Evolutionary conservation across 2,888 invertebrate species (phyloP).

Genomic region (Achlya flavicornis): DNA sequence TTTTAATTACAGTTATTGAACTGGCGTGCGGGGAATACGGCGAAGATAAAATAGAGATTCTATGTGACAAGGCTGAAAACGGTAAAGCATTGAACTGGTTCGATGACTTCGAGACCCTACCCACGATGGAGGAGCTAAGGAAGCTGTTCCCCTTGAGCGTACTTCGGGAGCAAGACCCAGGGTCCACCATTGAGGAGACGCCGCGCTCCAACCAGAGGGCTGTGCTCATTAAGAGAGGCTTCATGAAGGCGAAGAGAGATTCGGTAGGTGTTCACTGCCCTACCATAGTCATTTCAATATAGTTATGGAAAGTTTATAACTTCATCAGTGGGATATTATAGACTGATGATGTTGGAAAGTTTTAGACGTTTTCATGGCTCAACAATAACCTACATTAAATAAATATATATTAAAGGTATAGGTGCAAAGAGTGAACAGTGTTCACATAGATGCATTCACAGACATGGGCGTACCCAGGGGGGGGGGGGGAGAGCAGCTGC

Average conservation of each 20-base stretch:
- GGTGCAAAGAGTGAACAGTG: too few relatives aligned
- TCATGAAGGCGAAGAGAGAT: slow-evolving; percentile 89
- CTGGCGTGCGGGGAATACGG: slow-evolving; percentile 96
- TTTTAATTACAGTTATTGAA: slow-evolving; percentile 90
- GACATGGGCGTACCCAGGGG: too few relatives aligned
- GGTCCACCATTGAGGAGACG: slow-evolving; percentile 86
- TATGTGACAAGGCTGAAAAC: slow-evolving; percentile 88
- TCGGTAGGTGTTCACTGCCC: slow-evolving; percentile 72
- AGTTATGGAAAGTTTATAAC: too few relatives aligned
- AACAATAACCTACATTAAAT: too few relatives aligned
- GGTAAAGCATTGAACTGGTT: slow-evolving; percentile 89
- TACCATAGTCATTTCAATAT: not conserved
- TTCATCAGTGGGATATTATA: too few relatives aligned
- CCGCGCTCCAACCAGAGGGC: slow-evolving; percentile 87
- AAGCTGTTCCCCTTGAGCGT: slow-evolving; percentile 81
- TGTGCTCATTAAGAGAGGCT: slow-evolving; percentile 88
- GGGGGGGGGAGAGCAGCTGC: too few relatives aligned
- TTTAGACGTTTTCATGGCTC: too few relatives aligned
- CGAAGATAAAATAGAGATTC: slow-evolving; percentile 87
- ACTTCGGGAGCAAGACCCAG: slow-evolving; percentile 66
- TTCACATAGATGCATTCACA: too few relatives aligned
- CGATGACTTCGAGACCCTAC: slow-evolving; percentile 81
- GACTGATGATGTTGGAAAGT: too few relatives aligned
- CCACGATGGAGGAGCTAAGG: slow-evolving; percentile 83
- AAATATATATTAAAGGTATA: too few relatives aligned